phyloP scores from a whole-genome alignment of 2,113 vertebrate species.

The Hippolais icterina region DNA sequence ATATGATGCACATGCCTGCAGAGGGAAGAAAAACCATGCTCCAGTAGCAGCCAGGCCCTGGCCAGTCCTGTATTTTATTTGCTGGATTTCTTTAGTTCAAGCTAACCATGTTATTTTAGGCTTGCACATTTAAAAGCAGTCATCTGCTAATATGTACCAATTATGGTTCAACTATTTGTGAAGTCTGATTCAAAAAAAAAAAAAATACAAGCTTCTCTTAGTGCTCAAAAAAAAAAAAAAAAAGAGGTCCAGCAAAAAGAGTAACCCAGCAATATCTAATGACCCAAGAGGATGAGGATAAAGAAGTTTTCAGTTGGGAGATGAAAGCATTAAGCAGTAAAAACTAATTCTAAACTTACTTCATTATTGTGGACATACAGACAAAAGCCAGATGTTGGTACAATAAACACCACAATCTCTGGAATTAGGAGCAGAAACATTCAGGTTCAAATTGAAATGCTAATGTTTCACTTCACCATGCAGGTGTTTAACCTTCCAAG shows the following conservation, averaged over 20 bases:
- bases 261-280: not conserved
- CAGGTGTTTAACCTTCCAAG: not conserved
- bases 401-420: not conserved
- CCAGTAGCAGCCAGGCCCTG: not conserved
- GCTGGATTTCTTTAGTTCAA: not conserved
- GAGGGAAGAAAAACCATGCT: not conserved
- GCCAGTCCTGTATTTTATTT: not conserved
- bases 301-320: not conserved
- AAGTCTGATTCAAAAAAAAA: not conserved
- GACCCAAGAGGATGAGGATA: not conserved
- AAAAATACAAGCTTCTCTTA: not conserved
- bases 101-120: not conserved
- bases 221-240: not conserved
- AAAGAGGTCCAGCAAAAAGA: not conserved
- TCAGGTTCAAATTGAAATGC: not conserved
- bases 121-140: not conserved
- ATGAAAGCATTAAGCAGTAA: not conserved
- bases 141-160: not conserved
- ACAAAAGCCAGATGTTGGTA: slow-evolving; percentile 37
- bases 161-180: not conserved
- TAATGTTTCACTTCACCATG: not conserved
- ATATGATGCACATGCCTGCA: not conserved
- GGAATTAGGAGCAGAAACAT: not conserved
- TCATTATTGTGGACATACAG: not conserved
- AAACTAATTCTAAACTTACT: slow-evolving; percentile 4